Conservation (phyloP, 2,888 invertebrate species). For the Lasioglossum vierecki region DNA sequence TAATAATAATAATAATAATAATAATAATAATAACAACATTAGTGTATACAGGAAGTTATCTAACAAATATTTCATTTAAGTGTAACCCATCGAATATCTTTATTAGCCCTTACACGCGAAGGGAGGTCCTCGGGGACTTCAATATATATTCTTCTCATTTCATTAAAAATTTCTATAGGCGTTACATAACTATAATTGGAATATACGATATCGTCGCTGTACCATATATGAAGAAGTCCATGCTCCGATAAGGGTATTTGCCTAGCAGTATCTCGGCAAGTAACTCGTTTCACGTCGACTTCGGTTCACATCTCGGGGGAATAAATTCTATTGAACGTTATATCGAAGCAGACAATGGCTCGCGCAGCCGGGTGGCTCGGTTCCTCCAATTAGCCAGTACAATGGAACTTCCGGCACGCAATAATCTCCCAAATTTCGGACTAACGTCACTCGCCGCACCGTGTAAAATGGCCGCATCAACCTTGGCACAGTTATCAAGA, state of each 20-base stretch:
- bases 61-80: background rate
- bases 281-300: background rate
- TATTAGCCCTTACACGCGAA: too few relatives aligned
- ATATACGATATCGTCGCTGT: background rate
- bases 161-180: too few relatives aligned
- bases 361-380: background rate
- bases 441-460: background rate
- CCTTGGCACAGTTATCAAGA: constrained; percentile 13
- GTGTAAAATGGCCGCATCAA: background rate
- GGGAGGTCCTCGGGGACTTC: too few relatives aligned
- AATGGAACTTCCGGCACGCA: background rate
- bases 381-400: background rate
- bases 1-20: too few relatives aligned
- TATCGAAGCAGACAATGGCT: background rate
- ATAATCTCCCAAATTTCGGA: background rate
- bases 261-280: background rate
- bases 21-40: too few relatives aligned
- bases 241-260: background rate
- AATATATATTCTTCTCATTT: too few relatives aligned
- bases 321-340: background rate
- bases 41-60: background rate
- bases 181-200: background rate
- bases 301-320: background rate
- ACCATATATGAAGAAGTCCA: background rate
- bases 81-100: too few relatives aligned